Conservation (phyloP, 2,113 vertebrate species). For the Microtus pennsylvanicus region DNA sequence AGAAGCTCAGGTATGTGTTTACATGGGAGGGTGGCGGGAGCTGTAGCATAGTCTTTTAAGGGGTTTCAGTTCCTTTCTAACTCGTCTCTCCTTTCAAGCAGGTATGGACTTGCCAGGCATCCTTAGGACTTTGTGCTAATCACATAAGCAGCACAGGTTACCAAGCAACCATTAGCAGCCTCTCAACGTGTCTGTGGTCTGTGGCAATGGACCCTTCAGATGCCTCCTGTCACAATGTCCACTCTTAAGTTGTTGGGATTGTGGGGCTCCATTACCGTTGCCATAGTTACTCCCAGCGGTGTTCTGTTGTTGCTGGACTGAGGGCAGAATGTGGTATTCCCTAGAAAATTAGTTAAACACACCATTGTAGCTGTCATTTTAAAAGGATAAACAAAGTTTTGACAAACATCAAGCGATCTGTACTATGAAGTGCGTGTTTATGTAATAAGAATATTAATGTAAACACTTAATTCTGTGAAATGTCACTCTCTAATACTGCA, state of each 20-base stretch:
- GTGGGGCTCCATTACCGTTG: conserved; percentile 51
- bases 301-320: conserved; percentile 4
- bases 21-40: conserved; percentile 21
- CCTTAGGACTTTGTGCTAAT: conserved; percentile 38
- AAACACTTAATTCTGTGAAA: neutral
- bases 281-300: conserved; percentile 54
- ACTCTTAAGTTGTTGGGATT: conserved; percentile 59
- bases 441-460: neutral
- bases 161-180: conserved; percentile 72
- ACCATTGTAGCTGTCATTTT: neutral
- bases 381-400: neutral
- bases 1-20: conserved; percentile 20
- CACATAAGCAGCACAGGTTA: conserved; percentile 59
- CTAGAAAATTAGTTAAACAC: conserved; percentile 31
- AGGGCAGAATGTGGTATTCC: neutral
- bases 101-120: conserved; percentile 50
- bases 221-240: conserved; percentile 67
- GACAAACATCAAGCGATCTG: neutral
- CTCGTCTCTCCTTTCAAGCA: neutral
- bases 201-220: conserved; percentile 17
- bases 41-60: conserved; percentile 35
- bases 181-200: conserved; percentile 57
- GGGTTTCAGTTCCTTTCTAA: conserved; percentile 35
- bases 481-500: neutral
- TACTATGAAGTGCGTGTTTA: neutral